These are phyloP conservation scores for Herpetotheres cachinnans DNA, from an alignment of 2,113 vertebrate species.

Conservation along the genomic window DNA sequence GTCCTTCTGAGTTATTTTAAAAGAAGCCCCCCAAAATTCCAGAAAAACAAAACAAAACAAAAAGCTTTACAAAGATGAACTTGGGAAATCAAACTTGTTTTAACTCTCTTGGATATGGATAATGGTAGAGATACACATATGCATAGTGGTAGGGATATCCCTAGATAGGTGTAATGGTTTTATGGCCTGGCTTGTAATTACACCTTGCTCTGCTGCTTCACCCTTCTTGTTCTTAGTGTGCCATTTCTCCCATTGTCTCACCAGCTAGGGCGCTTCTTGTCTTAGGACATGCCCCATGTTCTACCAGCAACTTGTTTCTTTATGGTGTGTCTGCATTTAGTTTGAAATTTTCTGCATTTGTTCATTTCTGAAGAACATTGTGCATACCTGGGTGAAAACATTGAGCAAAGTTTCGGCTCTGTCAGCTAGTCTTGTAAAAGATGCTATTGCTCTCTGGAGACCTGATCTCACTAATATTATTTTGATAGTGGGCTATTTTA, in stretches of 20 bases:
- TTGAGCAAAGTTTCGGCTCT: neutral
- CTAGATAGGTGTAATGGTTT: neutral
- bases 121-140: neutral
- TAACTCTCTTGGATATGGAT: neutral
- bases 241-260: neutral
- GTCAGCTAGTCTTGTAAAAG: neutral
- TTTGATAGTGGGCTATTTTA: conserved; percentile 17
- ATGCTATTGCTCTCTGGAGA: neutral
- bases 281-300: neutral
- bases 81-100: neutral
- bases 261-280: neutral
- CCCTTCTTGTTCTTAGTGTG: neutral
- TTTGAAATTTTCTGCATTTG: neutral
- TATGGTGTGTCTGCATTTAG: neutral
- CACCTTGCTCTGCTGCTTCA: neutral
- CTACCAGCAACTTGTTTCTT: neutral
- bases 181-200: neutral
- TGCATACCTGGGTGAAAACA: neutral
- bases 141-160: neutral
- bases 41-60: neutral
- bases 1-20: neutral
- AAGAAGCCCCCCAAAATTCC: neutral
- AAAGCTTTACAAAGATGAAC: neutral
- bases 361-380: neutral
- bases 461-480: neutral